Evolutionary conservation across 2,888 invertebrate species (phyloP), one percentile per base, ranked within the genome.

Genomic region (Xanthia togata): DNA sequence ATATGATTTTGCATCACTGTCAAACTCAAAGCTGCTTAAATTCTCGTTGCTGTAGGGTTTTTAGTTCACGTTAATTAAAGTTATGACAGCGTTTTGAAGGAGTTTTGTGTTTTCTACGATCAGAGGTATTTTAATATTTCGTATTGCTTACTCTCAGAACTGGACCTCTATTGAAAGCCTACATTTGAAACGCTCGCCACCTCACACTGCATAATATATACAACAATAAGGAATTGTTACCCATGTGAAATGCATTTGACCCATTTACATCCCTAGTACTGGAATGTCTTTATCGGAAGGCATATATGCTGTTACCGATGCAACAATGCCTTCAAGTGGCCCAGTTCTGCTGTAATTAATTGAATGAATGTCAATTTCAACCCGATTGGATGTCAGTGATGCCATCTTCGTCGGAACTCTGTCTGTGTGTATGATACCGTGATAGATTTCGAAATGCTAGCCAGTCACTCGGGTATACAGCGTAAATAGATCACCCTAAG

Each of bases 361-460:
- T 76, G 0, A 77, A 11, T 65, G n/a, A 50, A 59, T n/a, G 31
- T 41, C 63, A 38, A 20, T 64, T 57, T 76, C 76, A 63, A 14
- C 8, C 14, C 6, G 14, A 31, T 76, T n/a, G 47, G 20, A 17
- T 41, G n/a, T 64, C 41, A 64, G 20, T 64, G 41, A 6, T 38
- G 12, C 38, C 17, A 57, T 38, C 9, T 23, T 50, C 8, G 17
- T 72, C 23, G 23, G 9, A 31, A 3, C 4, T 55, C 53, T 17
- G 12, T 14, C 8, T 44, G 4, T 53, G 2, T 1, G 5, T 26
- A 17, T 20, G 1, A 9, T 50, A 12, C 20, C 35, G 41, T 23
- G 35, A 53, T 35, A 44, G 41, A 44, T 38, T 17, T 64, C 31
- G 53, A 70, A 70, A 67, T 70, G 44, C 2, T n/a, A n/a, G n/a